These are phyloP conservation scores for Conus canariensis DNA, from an alignment of 2,888 invertebrate genomes.

Conservation along the genomic window DNA sequence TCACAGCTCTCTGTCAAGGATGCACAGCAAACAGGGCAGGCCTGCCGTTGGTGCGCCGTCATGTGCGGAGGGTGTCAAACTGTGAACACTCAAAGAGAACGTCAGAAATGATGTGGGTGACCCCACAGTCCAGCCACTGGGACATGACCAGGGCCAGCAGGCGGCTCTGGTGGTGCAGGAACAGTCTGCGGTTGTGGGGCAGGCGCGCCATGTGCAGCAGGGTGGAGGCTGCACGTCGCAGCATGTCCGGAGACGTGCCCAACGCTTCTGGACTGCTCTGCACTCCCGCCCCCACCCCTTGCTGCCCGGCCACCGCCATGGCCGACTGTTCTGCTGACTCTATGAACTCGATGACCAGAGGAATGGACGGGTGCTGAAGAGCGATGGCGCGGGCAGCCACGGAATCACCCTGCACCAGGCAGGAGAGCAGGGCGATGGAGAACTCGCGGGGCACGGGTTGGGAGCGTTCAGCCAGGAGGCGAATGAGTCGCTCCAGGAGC, in stretches of 20 bases:
- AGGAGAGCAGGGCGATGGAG: slow-evolving; percentile 96
- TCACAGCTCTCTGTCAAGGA: background rate
- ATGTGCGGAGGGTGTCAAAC: slow-evolving; percentile 43
- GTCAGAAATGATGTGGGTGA: slow-evolving; percentile 92
- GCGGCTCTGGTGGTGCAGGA: slow-evolving; percentile 96
- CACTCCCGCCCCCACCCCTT: slow-evolving; percentile 92
- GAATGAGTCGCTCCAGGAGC: slow-evolving; percentile 85
- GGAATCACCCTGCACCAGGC: slow-evolving; percentile 85
- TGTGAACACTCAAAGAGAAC: slow-evolving; percentile 78
- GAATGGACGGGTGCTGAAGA: slow-evolving; percentile 94
- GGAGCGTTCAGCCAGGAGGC: slow-evolving; percentile 78
- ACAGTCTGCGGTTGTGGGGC: slow-evolving; percentile 92
- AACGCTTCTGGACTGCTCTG: slow-evolving; percentile 97
- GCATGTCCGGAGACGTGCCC: slow-evolving; percentile 99
- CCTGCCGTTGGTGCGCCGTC: background rate
- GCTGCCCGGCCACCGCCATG: slow-evolving; percentile 94
- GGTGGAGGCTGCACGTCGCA: slow-evolving; percentile 96
- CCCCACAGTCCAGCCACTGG: slow-evolving; percentile 95
- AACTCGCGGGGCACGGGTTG: slow-evolving; percentile 96
- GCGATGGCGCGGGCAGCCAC: slow-evolving; percentile 87
- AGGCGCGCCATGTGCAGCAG: slow-evolving; percentile 94
- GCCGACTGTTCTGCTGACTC: slow-evolving; percentile 95
- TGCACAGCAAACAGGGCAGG: background rate
- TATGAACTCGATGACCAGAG: slow-evolving; percentile 96
- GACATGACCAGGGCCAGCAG: slow-evolving; percentile 97